Conservation (phyloP, 2,888 invertebrate species). For the Eulithis prunata region DNA sequence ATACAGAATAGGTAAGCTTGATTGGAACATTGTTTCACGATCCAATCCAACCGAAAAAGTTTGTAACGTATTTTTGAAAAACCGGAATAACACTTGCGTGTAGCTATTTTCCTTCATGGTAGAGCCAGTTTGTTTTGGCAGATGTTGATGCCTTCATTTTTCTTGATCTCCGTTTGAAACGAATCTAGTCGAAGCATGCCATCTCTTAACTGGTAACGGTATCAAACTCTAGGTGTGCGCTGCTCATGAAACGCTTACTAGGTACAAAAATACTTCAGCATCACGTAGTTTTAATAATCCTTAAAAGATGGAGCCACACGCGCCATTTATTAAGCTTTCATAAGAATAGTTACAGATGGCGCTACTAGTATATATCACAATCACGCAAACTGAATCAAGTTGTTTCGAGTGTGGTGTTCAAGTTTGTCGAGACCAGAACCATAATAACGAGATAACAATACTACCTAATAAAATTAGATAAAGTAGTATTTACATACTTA, state of each 20-base stretch:
- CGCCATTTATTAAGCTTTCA: not conserved
- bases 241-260: not conserved
- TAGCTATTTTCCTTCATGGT: too few relatives aligned
- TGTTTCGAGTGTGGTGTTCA: not conserved
- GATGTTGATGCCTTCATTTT: too few relatives aligned
- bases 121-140: too few relatives aligned
- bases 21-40: too few relatives aligned
- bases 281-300: not conserved
- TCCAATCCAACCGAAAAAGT: too few relatives aligned
- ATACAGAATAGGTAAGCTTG: too few relatives aligned
- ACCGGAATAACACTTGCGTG: too few relatives aligned
- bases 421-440: not conserved
- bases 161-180: too few relatives aligned
- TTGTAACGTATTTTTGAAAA: too few relatives aligned
- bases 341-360: conserved; percentile 17
- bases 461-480: not conserved
- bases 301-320: conserved; percentile 18
- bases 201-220: not conserved
- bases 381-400: not conserved
- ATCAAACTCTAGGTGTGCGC: not conserved
- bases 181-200: not conserved
- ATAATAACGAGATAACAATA: not conserved
- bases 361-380: conserved; percentile 3
- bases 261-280: not conserved
- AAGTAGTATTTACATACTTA: too few relatives aligned